Evolutionary conservation across 1,140 invertebrate genomes (phyloP), one percentile per base, ranked within the genome.

Genomic region (Lithobius niger): DNA sequence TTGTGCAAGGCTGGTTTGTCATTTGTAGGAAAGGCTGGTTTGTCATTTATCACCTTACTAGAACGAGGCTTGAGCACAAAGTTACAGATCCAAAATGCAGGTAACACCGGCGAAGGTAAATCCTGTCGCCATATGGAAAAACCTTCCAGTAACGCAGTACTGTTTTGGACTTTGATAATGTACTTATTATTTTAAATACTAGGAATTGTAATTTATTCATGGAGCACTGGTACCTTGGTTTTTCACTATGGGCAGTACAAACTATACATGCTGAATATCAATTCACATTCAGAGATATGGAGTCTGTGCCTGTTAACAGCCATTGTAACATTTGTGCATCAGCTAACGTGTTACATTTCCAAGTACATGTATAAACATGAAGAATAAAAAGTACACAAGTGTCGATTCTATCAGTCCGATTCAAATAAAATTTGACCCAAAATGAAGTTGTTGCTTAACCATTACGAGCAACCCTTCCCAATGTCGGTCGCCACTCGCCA

Each of bases 271-370:
- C 6, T 47, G 45, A 19, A 47, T 47, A 13, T 49, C 60, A 13
- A 55, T 64, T 21, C 61, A 64, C 51, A 2, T 63, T 16, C n/a
- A 16, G 57, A 19, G 61, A 60, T 45, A 59, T 59, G 56, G 15
- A 42, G 4, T 49, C 0, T 19, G 13, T 52, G 18, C 61, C 57
- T 0, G 57, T 54, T 18, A 36, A n/a, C n/a, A n/a, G n/a, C n/a
- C n/a, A n/a, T n/a, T n/a, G n/a, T n/a, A n/a, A n/a, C n/a, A n/a
- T n/a, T n/a, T n/a, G n/a, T n/a, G n/a, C n/a, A n/a, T n/a, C n/a
- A n/a, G n/a, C n/a, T n/a, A n/a, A n/a, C n/a, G n/a, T n/a, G n/a
- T n/a, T n/a, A n/a, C n/a, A n/a, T n/a, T n/a, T n/a, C n/a, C n/a
- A n/a, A n/a, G n/a, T n/a, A n/a, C n/a, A n/a, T n/a, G n/a, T n/a